A percentile compares a stretch with the other conserved stretches of the same genome.
phyloP scores from a whole-genome alignment of 2,113 vertebrate species.

The Gymnorhina tibicen region DNA sequence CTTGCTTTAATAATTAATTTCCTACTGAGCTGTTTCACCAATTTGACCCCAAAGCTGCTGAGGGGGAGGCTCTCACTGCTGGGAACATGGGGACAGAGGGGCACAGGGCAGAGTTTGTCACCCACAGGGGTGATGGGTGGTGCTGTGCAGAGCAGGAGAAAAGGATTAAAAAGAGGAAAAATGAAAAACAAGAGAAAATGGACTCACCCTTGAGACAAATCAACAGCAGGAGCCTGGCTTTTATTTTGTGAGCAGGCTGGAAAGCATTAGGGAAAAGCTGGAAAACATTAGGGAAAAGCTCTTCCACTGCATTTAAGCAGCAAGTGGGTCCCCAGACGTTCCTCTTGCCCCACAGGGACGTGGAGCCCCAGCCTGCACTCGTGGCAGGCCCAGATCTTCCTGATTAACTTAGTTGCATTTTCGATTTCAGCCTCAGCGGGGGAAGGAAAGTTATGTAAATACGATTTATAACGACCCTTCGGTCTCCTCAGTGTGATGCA shows the following conservation, averaged over 20 bases:
- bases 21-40: background rate
- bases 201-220: background rate
- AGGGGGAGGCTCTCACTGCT: background rate
- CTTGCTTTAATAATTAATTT: background rate
- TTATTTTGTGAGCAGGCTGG: background rate
- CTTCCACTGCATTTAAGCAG: background rate
- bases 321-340: background rate
- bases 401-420: background rate
- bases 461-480: fast-evolving
- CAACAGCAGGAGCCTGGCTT: background rate
- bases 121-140: background rate
- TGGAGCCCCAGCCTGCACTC: background rate
- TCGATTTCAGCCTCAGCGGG: background rate
- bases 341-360: background rate
- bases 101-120: background rate
- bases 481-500: background rate
- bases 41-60: background rate
- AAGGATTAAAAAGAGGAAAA: background rate
- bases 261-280: background rate
- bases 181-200: background rate
- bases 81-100: background rate
- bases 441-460: background rate
- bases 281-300: background rate
- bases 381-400: background rate
- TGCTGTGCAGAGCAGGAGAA: background rate